Evolutionary conservation across 2,113 vertebrate species (phyloP).

Genomic region (Lynx canadensis): DNA sequence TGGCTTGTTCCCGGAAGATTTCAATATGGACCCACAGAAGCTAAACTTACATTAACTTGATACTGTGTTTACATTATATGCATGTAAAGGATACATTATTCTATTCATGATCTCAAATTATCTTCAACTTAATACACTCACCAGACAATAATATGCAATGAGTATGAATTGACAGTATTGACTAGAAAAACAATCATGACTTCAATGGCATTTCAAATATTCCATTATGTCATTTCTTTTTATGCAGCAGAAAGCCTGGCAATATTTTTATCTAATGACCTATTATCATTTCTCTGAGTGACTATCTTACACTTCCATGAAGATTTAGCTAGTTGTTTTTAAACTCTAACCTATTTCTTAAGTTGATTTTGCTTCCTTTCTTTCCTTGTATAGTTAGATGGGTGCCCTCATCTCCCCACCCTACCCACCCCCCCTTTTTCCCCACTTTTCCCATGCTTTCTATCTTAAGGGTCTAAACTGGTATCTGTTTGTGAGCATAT

Average conservation of each 20-base stretch:
- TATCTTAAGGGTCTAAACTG: not conserved
- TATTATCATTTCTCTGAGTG: not conserved
- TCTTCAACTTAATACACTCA: not conserved
- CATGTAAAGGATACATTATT: not conserved
- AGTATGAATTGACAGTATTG: not conserved
- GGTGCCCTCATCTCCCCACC: rapidly evolving
- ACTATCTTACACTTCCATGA: not conserved
- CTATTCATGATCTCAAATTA: not conserved
- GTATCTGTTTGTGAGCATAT: not conserved
- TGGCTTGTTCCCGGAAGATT: not conserved
- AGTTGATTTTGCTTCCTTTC: not conserved
- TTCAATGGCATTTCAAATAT: not conserved
- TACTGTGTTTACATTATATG: not conserved
- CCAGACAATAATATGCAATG: not conserved
- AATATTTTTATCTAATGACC: not conserved
- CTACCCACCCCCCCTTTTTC: not conserved
- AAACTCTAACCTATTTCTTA: not conserved
- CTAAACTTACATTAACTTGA: not conserved
- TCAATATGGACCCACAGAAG: not conserved
- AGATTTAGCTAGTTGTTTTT: not conserved
- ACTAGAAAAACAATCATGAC: not conserved
- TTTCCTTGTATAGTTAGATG: not conserved
- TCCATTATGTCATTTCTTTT: not conserved
- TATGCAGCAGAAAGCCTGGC: not conserved
- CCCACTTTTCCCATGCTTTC: not conserved